Base-by-base conservation (phyloP, 2,797 vertebrate genomes). In the Tarsius wallacei region DNA sequence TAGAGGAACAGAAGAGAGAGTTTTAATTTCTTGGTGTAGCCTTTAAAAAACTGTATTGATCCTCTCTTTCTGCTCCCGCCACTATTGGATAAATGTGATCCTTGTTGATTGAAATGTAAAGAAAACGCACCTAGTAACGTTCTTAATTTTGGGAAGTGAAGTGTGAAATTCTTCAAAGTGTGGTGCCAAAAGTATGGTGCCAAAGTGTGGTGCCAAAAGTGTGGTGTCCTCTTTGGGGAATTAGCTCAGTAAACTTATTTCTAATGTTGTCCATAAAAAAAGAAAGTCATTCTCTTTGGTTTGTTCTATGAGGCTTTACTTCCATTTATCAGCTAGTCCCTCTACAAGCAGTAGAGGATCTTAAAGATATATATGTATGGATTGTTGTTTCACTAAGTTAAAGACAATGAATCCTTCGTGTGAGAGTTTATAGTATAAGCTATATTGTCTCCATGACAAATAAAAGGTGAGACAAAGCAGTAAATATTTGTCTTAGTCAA, bases 401-500 rank as follows among this genome's bases (percentile, higher is more conserved):
- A 85, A 85, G 59, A 81, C 82, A 91, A 94, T 84, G 66, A 97
- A 97, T 96, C 36, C 86, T 97, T 96, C 55, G 57, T 15, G 47
- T 5, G 53, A 87, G 28, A 59, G 70, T 90, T 96, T 90, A 84
- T 19, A 70, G 42, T 55, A 19, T 70, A 83, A 89, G n/a, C n/a
- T 93, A 53, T 21, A 66, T 61, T 59, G 64, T 94, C 77, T 90
- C 61, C 28, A 49, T 86, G 93, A 97, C 84, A 95, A 96, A 96
- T 85, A 68, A 80, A 95, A 94, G 83, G 73, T 82, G 95, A 71
- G 74, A 95, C 31, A 63, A 86, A 91, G 55, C 26, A 96, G 71
- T 80, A 96, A 95, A 78, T 97, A 97, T 97, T 96, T 95, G 96
- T 96, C 55, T 96, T 91, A 96, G 80, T 91, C 51, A 11, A 87